Percentiles rank a stretch among this genome's conserved stretches.
Conservation (phyloP, 1,140 invertebrate genomes). For the Zaprionus camerounensis region DNA sequence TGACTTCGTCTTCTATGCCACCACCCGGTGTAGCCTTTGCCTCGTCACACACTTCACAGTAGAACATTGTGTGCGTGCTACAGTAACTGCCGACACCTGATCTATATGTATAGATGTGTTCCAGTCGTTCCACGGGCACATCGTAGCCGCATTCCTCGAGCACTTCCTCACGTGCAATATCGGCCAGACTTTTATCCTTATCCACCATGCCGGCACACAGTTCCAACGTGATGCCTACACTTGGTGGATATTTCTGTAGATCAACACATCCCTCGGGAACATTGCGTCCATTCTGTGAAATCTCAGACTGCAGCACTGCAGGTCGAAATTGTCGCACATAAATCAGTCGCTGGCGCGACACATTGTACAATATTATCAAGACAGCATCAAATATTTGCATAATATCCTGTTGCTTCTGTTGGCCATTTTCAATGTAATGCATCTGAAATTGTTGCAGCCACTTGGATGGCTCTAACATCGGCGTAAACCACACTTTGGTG, state of each 20-base stretch:
- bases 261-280: conserved; percentile 87
- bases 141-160: conserved; percentile 97
- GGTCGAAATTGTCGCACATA: conserved; percentile 97
- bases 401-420: conserved; percentile 87
- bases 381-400: conserved; percentile 90
- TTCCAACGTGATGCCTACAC: conserved; percentile 93
- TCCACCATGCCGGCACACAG: conserved; percentile 97
- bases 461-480: conserved; percentile 87
- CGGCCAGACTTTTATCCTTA: conserved; percentile 89
- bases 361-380: conserved; percentile 93
- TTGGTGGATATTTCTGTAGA: conserved; percentile 89
- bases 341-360: conserved; percentile 89
- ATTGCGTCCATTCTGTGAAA: conserved; percentile 86
- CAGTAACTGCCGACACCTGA: conserved; percentile 89
- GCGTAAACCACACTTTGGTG: conserved; percentile 85
- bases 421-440: conserved; percentile 88
- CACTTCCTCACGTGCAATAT: conserved; percentile 95
- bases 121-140: conserved; percentile 88
- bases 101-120: conserved; percentile 90
- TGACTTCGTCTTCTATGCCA: conserved; percentile 93
- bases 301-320: conserved; percentile 85
- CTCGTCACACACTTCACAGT: conserved; percentile 95
- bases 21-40: conserved; percentile 88
- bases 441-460: conserved; percentile 89
- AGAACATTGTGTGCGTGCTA: conserved; percentile 91